Evolutionary conservation across 2,797 vertebrate genomes (phyloP).

Genomic region (Schizothorax lantsangensis): DNA sequence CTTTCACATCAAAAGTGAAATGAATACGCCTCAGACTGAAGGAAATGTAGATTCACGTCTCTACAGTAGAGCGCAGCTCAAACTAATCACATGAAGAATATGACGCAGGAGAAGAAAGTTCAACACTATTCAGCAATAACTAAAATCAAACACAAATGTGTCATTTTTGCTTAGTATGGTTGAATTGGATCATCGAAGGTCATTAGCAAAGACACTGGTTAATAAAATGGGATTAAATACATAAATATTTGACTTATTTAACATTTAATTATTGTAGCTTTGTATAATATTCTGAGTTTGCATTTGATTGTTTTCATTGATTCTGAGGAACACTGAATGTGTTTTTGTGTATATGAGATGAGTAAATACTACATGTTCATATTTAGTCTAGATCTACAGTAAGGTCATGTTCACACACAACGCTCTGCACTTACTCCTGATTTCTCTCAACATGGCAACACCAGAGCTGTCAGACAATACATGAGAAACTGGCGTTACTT

Average conservation of each 20-base stretch:
- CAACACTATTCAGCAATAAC: too few species aligned
- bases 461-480: rapidly evolving
- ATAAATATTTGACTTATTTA: not conserved
- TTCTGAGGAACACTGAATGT: not conserved
- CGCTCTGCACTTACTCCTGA: too few species aligned
- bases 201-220: not conserved
- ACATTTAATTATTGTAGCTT: not conserved
- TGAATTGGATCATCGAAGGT: not conserved
- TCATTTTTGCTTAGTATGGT: too few species aligned
- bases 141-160: too few species aligned
- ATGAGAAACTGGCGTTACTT: too few species aligned
- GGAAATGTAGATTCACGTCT: too few species aligned
- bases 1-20: not conserved
- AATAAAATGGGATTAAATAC: not conserved
- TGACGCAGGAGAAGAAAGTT: not conserved
- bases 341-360: too few species aligned
- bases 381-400: too few species aligned
- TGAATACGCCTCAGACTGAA: not conserved
- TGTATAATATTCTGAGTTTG: not conserved
- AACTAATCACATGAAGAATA: not conserved
- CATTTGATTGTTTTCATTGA: not conserved
- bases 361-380: too few species aligned
- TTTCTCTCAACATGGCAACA: too few species aligned
- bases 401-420: too few species aligned
- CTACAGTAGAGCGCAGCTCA: not conserved